Evolutionary conservation across 2,888 invertebrate species (phyloP), one percentile per base, ranked within the genome.

Genomic region (Drosophila planitibia): DNA sequence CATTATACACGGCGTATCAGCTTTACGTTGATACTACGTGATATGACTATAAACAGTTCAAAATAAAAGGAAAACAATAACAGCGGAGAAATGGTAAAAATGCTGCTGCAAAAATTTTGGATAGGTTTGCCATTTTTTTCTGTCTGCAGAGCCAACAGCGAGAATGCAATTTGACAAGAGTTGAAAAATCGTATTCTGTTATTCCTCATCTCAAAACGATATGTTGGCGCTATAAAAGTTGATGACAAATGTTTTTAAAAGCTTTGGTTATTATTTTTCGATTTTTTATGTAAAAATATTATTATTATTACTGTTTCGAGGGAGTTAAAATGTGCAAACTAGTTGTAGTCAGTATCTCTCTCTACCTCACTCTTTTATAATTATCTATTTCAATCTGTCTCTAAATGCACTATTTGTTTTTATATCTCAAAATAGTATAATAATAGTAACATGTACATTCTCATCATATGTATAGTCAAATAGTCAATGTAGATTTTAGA

Each of bases 1-100:
- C 89, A 92, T 92, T 92, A 91, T 92, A 92, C 90, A 92, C 91
- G 91, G 87, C 83, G 89, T 91, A 92, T 92, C 92, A 92, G 92
- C 91, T 91, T 90, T 86, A 72, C 91, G 82, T 85, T 86, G 85
- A 88, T 87, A 87, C 90, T 91, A 92, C 92, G 92, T 92, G 92
- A 91, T 87, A 80, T 81, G 92, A 91, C 81, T 92, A 79, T 83
- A 82, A 83, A 92, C 60, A 65, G 71, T 70, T 61, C 66, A 57
- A 66, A 57, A 77, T 28, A 49, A 62, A 66, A 55, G 10, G 3
- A 52, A 54, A 76, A 39, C 25, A 54, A 47, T 14, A 39, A 47
- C 57, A 55, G 7, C 52, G 32, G 32, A 65, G 14, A 54, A 49
- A 60, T 39, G 47, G 16, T 39, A 30, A 76, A 70, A 64, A 62